These are phyloP conservation scores for Macropis europaea DNA, from an alignment of 2,888 invertebrate species.

Conservation along the genomic window DNA sequence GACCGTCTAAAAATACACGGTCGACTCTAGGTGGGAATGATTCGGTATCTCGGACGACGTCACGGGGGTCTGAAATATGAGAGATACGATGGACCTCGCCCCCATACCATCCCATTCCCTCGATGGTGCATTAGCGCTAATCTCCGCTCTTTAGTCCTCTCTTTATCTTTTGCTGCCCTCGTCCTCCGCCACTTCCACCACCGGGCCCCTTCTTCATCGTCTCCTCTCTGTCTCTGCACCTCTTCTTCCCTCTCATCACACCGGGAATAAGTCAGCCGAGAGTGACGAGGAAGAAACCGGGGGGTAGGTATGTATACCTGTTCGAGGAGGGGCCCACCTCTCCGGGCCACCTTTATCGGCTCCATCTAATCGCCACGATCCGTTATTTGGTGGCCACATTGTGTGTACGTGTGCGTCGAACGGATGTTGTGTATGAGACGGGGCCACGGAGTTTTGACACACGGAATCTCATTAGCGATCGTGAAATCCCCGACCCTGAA, in stretches of 20 bases:
- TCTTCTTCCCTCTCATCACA: background rate
- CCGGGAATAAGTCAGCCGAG: background rate
- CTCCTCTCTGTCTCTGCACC: background rate
- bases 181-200: constrained; percentile 48
- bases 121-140: constrained; percentile 80
- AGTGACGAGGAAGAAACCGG: constrained; percentile 17
- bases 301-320: constrained; percentile 28
- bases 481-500: constrained; percentile 64
- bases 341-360: constrained; percentile 53
- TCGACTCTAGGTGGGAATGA: constrained; percentile 77
- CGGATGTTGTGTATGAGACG: constrained; percentile 20
- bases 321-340: constrained; percentile 38
- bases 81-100: constrained; percentile 78
- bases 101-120: constrained; percentile 68
- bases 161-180: constrained; percentile 77
- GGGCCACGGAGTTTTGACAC: constrained; percentile 77
- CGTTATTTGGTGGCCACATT: constrained; percentile 70
- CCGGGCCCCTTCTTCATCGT: constrained; percentile 3
- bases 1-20: constrained; percentile 73
- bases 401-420: background rate
- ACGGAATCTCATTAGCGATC: constrained; percentile 79
- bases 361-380: constrained; percentile 74
- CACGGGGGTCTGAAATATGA: constrained; percentile 79
- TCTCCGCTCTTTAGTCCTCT: constrained; percentile 80
- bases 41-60: constrained; percentile 79